Evolutionary conservation across 2,797 vertebrate genomes (phyloP).

Genomic region (Amniataba percoides): DNA sequence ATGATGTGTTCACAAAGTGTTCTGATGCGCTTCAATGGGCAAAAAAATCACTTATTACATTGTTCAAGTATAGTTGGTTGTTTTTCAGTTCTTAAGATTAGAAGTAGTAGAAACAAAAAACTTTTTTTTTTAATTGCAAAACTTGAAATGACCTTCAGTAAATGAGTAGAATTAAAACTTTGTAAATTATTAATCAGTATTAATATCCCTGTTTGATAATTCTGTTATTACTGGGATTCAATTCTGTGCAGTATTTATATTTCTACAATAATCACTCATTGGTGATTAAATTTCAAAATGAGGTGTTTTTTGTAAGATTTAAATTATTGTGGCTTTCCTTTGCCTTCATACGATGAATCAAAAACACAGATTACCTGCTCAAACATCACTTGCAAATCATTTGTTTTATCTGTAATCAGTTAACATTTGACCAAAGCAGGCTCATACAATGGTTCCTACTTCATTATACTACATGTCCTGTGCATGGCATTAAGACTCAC

Average conservation of each 20-base stretch:
- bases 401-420: not conserved
- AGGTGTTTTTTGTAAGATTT: not conserved
- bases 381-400: not conserved
- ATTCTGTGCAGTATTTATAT: not conserved
- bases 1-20: too few relatives aligned
- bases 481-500: constrained; percentile 12
- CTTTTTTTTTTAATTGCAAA: too few relatives aligned
- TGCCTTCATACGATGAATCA: not conserved
- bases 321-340: not conserved
- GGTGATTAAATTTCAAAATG: not conserved
- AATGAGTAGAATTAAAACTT: not conserved
- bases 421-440: not conserved
- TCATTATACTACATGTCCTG: not conserved
- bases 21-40: too few relatives aligned
- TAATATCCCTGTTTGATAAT: not conserved
- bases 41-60: too few relatives aligned
- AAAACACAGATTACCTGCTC: not conserved
- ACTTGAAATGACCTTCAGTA: not conserved
- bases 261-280: not conserved
- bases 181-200: not conserved
- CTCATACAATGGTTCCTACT: not conserved
- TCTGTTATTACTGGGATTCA: too few relatives aligned
- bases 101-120: too few relatives aligned
- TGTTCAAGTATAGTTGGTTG: too few relatives aligned
- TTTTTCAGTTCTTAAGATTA: too few relatives aligned